phyloP scores from a whole-genome alignment of 2,888 invertebrate genomes.

The Rhorus exstirpatorius region DNA sequence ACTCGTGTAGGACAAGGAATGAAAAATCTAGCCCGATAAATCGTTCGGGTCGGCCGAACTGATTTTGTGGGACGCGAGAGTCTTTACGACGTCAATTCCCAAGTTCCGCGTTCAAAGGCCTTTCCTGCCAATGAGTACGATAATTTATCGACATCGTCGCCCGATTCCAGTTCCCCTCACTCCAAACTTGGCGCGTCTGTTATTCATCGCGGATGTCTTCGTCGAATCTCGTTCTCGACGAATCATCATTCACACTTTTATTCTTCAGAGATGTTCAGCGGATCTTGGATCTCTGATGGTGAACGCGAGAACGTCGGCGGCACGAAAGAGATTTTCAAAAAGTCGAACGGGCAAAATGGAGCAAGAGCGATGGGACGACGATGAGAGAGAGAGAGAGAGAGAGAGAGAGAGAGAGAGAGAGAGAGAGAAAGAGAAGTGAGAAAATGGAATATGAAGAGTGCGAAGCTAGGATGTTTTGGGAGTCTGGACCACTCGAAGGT shows the following conservation, averaged over 20 bases:
- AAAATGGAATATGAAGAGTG: constrained; percentile 23
- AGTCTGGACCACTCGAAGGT: constrained; percentile 70
- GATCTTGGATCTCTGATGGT: not conserved
- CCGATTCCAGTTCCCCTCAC: constrained; percentile 15
- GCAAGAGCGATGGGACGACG: constrained; percentile 23
- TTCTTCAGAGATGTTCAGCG: not conserved
- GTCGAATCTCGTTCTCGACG: not conserved
- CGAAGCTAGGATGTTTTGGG: constrained; percentile 32
- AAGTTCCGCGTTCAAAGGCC: constrained; percentile 2
- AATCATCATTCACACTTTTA: not conserved
- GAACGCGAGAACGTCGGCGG: not conserved
- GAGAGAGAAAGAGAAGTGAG: constrained; percentile 5
- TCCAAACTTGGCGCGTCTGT: constrained; percentile 1
- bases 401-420: constrained; percentile 11
- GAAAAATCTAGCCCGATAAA: constrained; percentile 55
- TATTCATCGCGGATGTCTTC: not conserved
- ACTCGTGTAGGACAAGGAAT: constrained; percentile 22
- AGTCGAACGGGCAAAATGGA: constrained; percentile 47
- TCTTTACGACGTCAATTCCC: constrained; percentile 29
- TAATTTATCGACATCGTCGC: constrained; percentile 75
- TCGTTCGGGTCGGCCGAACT: constrained; percentile 58
- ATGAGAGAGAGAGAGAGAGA: constrained; percentile 7
- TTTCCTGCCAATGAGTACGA: constrained; percentile 59
- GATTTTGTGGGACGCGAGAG: constrained; percentile 44
- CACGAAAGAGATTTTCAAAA: constrained; percentile 34